Percentiles rank a stretch among this genome's conserved stretches.
Evolutionary conservation across 2,113 vertebrate species (phyloP).

Genomic region (Cynocephalus volans): DNA sequence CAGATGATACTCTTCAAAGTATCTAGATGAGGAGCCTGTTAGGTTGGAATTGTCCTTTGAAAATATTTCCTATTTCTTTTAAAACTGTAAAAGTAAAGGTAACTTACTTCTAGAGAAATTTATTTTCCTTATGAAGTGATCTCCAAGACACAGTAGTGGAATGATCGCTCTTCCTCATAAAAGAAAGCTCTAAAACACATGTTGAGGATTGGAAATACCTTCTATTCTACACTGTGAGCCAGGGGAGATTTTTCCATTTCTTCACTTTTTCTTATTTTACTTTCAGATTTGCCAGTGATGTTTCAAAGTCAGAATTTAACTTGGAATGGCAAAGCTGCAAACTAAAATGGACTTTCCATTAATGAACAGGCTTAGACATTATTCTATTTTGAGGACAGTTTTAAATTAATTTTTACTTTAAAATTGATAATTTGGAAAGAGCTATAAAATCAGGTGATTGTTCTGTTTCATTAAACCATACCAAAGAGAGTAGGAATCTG

Average conservation of each 20-base stretch:
- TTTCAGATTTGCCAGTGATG: slow-evolving; percentile 74
- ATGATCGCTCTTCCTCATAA: slow-evolving; percentile 64
- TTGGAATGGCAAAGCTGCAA: slow-evolving; percentile 65
- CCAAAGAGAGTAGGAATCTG: not conserved
- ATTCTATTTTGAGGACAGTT: slow-evolving; percentile 63
- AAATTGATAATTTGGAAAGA: slow-evolving; percentile 60
- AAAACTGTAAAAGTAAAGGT: slow-evolving; percentile 41
- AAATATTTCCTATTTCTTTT: slow-evolving; percentile 21
- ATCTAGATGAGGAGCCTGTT: not conserved
- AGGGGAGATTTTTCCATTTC: slow-evolving; percentile 79
- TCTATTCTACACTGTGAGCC: slow-evolving; percentile 34
- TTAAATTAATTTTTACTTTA: slow-evolving; percentile 67
- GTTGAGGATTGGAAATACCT: slow-evolving; percentile 79
- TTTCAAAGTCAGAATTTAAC: slow-evolving; percentile 75
- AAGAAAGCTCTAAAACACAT: slow-evolving; percentile 82
- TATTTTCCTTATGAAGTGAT: slow-evolving; percentile 52
- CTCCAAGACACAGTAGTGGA: slow-evolving; percentile 50
- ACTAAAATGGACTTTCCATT: slow-evolving; percentile 59
- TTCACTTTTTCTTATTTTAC: slow-evolving; percentile 82
- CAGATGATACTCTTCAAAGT: not conserved
- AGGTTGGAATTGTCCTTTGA: slow-evolving; percentile 23
- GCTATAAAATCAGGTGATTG: not conserved
- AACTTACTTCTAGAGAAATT: not conserved
- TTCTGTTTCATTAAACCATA: slow-evolving; percentile 28
- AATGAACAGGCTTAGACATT: slow-evolving; percentile 29